Evolutionary conservation across 2,888 invertebrate genomes (phyloP).

Genomic region (Congeria kusceri): DNA sequence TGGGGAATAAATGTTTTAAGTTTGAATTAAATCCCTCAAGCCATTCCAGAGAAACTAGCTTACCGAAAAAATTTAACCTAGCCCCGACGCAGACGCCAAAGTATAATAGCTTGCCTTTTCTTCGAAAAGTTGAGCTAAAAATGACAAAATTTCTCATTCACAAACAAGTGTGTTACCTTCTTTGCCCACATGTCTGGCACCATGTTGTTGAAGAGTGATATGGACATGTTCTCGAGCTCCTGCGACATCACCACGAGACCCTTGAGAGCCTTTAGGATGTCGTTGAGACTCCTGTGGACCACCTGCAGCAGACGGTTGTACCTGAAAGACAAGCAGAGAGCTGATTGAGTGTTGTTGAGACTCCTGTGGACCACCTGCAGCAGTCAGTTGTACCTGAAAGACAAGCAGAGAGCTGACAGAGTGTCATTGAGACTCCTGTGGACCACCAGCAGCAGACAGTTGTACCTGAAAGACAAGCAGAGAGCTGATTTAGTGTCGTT

Average conservation of each 20-base stretch:
- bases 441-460: too few relatives aligned
- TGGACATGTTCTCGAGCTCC: conserved; percentile 90
- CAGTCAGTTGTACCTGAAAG: too few relatives aligned
- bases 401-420: too few relatives aligned
- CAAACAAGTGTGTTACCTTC: conserved; percentile 75
- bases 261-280: conserved; percentile 90
- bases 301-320: conserved; percentile 83
- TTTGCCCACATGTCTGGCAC: conserved; percentile 91
- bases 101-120: neutral
- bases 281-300: conserved; percentile 87
- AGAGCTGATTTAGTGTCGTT: neutral
- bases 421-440: too few relatives aligned
- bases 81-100: too few relatives aligned
- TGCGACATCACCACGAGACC: conserved; percentile 93
- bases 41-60: too few relatives aligned
- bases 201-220: conserved; percentile 89
- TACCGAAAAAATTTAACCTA: too few relatives aligned
- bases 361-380: too few relatives aligned
- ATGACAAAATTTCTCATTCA: neutral
- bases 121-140: too few relatives aligned
- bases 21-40: too few relatives aligned
- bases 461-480: neutral
- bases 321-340: conserved; percentile 66
- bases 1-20: too few relatives aligned
- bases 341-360: too few relatives aligned